Conservation (phyloP, 2,888 invertebrate species). For the Drosophila rubida region DNA sequence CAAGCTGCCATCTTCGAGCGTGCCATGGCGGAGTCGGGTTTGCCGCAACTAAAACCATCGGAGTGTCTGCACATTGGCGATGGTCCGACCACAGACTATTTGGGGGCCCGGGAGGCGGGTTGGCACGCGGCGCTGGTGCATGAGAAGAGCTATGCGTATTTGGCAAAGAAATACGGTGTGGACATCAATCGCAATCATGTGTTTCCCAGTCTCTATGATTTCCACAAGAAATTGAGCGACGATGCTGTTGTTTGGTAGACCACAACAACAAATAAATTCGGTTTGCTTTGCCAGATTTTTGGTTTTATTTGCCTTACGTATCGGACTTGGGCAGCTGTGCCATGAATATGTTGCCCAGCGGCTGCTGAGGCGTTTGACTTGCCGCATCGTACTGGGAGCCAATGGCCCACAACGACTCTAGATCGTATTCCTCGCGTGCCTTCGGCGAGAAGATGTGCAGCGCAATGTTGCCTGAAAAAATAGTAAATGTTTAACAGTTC, state of each 20-base stretch:
- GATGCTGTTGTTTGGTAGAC: slow-evolving; percentile 81
- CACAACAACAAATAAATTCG: slow-evolving; percentile 19
- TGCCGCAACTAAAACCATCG: slow-evolving; percentile 85
- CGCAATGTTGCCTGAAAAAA: slow-evolving; percentile 92
- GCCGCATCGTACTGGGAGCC: slow-evolving; percentile 92
- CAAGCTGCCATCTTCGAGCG: slow-evolving; percentile 89
- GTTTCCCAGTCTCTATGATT: slow-evolving; percentile 86
- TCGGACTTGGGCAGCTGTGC: slow-evolving; percentile 43
- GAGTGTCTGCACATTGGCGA: slow-evolving; percentile 95
- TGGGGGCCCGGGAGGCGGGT: slow-evolving; percentile 90
- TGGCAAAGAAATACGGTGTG: slow-evolving; percentile 84
- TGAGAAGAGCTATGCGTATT: slow-evolving; percentile 81
- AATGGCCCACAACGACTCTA: slow-evolving; percentile 96
- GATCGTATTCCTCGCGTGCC: slow-evolving; percentile 90
- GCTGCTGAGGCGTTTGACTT: slow-evolving; percentile 87
- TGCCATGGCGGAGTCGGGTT: slow-evolving; percentile 86
- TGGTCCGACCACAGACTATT: slow-evolving; percentile 90
- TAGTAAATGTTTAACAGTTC: not conserved
- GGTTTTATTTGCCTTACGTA: slow-evolving; percentile 20
- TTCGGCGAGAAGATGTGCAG: slow-evolving; percentile 93
- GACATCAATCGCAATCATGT: slow-evolving; percentile 84
- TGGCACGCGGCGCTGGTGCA: slow-evolving; percentile 89
- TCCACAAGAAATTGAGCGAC: slow-evolving; percentile 84
- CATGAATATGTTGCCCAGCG: slow-evolving; percentile 87
- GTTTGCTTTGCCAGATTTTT: not conserved